These are phyloP conservation scores for Asobara japonica DNA, from an alignment of 1,140 invertebrate species.

Conservation along the genomic window DNA sequence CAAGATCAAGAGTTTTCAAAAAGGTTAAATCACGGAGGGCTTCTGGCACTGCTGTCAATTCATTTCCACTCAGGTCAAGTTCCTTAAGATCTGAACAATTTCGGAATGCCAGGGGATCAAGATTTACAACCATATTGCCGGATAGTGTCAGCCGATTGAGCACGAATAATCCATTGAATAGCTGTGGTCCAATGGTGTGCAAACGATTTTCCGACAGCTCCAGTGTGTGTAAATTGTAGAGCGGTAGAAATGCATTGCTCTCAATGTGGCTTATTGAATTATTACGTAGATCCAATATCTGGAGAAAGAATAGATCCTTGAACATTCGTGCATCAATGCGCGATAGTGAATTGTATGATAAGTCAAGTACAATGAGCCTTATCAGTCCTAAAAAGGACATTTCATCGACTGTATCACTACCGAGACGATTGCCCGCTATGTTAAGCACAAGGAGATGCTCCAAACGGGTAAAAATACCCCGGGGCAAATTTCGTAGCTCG, in stretches of 20 bases:
- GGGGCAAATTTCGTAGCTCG: slow-evolving; percentile 79
- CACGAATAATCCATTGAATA: slow-evolving; percentile 87
- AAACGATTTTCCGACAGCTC: slow-evolving; percentile 87
- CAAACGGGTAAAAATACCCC: slow-evolving; percentile 83
- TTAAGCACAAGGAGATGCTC: slow-evolving; percentile 87
- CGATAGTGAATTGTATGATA: slow-evolving; percentile 85
- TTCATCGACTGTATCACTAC: slow-evolving; percentile 82
- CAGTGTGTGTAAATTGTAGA: slow-evolving; percentile 87
- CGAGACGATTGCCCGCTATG: slow-evolving; percentile 86
- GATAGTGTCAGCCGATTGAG: slow-evolving; percentile 85
- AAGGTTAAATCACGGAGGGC: slow-evolving; percentile 84
- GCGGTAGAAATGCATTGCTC: slow-evolving; percentile 84
- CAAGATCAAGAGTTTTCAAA: slow-evolving; percentile 86
- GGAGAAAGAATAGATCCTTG: slow-evolving; percentile 86
- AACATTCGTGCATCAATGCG: slow-evolving; percentile 85
- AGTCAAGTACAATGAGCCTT: slow-evolving; percentile 83
- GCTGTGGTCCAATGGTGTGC: slow-evolving; percentile 79
- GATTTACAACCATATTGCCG: slow-evolving; percentile 82
- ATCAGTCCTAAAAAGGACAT: slow-evolving; percentile 86
- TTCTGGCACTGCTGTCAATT: slow-evolving; percentile 81
- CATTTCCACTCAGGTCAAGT: slow-evolving; percentile 88
- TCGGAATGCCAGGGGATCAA: slow-evolving; percentile 86
- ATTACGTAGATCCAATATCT: slow-evolving; percentile 87
- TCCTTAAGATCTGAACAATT: slow-evolving; percentile 92
- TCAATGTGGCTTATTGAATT: slow-evolving; percentile 88